Base-by-base conservation (phyloP, 2,797 vertebrate species). In the Chelonia mydas region DNA sequence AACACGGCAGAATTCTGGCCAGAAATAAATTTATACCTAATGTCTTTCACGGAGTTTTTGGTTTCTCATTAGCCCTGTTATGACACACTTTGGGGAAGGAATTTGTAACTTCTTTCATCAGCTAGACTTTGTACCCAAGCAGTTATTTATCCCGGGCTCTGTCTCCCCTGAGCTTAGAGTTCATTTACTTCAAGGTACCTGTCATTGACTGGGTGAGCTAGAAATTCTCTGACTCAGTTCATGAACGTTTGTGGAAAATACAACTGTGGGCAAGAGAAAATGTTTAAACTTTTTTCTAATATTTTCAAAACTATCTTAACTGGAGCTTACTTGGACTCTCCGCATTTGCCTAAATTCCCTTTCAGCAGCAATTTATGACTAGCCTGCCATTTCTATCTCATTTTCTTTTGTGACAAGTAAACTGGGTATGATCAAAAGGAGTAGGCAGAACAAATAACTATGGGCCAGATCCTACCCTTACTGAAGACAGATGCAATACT, bases 371-470 rank as follows among this genome's bases (percentile, higher is more conserved):
- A 78, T 77, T 27, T 54, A 53, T 68, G 87, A 54, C 51, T 81
- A 9, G 28, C 37, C 15, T 81, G 37, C 68, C 0, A 0, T 53
- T 77, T 85, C 83, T 10, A 2, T 27, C n/a, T 12, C 5, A 33
- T 87, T 94, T 61, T 21, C 5, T 88, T 77, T 55, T 86, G 15
- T 33, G 86, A 78, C 1, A 85, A 76, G 6, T 8, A 47, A 77
- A 77, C 23, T 28, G 45, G 27, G 74, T 47, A 77, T 49, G 45
- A 49, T 49, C 23, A 77, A 77, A 77, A 77, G 27, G 81, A 78
- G 9, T 55, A 79, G 23, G 27, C 80, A 80, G 74, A 92, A 82
- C 57, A 78, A 88, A 47, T 47, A 85, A 90, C 41, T 0, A 1
- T n/a, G 45, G 27, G 13, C 27, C 41, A 77, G 25, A 47, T 49